Evolutionary conservation across 2,113 vertebrate species (phyloP).

Genomic region (Limanda limanda): DNA sequence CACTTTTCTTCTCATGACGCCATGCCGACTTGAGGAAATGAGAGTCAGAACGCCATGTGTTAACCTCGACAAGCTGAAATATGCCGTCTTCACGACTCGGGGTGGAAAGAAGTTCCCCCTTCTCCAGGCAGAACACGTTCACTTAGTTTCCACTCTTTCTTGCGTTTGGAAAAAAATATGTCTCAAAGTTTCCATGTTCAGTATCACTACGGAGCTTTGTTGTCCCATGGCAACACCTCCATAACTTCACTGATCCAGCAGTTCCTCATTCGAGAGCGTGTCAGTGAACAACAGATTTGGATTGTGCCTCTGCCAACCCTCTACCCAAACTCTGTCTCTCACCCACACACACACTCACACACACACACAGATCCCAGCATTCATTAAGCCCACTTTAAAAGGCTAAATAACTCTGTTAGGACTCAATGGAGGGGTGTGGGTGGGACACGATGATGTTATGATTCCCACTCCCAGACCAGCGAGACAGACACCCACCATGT

Average conservation of each 20-base stretch:
- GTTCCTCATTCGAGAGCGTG: slow-evolving; percentile 26
- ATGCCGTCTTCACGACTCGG: slow-evolving; percentile 33
- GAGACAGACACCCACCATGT: slow-evolving; percentile 19
- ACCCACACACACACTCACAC: slow-evolving; percentile 6
- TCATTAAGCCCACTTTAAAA: slow-evolving; percentile 35
- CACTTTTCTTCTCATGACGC: slow-evolving; percentile 7
- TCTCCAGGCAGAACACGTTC: slow-evolving; percentile 29
- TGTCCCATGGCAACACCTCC: slow-evolving; percentile 32
- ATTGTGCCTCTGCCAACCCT: slow-evolving; percentile 18
- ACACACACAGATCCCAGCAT: slow-evolving; percentile 13
- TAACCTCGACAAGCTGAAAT: slow-evolving; percentile 35
- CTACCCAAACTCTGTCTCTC: not conserved
- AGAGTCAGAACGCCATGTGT: slow-evolving; percentile 15
- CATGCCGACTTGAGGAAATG: slow-evolving; percentile 14
- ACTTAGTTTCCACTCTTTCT: slow-evolving; percentile 43
- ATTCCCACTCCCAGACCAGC: slow-evolving; percentile 55
- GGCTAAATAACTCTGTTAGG: slow-evolving; percentile 37
- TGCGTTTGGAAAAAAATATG: slow-evolving; percentile 39
- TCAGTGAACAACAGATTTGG: slow-evolving; percentile 17
- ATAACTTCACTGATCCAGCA: slow-evolving; percentile 27
- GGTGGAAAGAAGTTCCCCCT: slow-evolving; percentile 29
- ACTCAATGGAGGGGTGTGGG: slow-evolving; percentile 36
- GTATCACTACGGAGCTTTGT: slow-evolving; percentile 25
- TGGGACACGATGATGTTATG: slow-evolving; percentile 54
- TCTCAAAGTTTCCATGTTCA: slow-evolving; percentile 36